A percentile compares a stretch with the other conserved stretches of the same genome.
phyloP scores from a whole-genome alignment of 2,797 vertebrate species.

The Gallirallus australis region DNA sequence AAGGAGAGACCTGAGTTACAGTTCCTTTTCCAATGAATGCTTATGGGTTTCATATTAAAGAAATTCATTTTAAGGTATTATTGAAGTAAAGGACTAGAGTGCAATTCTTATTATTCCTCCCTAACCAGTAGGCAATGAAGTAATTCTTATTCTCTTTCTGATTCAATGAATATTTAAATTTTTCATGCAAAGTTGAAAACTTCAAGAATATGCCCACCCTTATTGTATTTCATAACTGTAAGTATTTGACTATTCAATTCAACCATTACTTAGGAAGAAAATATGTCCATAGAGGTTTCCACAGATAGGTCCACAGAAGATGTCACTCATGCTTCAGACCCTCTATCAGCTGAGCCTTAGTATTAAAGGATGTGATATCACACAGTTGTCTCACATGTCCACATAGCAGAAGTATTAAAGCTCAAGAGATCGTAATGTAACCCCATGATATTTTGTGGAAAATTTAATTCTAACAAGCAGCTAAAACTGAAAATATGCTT shows the following conservation, averaged over 20 bases:
- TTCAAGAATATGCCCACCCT: neutral
- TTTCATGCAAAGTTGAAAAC: neutral
- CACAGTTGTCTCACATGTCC: neutral
- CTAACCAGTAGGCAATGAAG: neutral
- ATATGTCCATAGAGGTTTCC: neutral
- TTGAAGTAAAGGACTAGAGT: neutral
- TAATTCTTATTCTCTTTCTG: neutral
- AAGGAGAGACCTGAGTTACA: neutral
- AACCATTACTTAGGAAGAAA: neutral
- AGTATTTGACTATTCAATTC: neutral
- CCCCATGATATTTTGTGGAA: neutral
- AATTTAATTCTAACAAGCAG: neutral
- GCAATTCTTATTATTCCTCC: slow-evolving; percentile 7
- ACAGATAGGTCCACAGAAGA: neutral
- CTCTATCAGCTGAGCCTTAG: neutral
- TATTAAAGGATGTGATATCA: neutral
- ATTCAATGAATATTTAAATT: slow-evolving; percentile 23
- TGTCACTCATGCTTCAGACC: neutral
- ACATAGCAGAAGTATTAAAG: neutral
- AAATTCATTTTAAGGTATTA: neutral
- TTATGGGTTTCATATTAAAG: neutral
- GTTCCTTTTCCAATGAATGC: neutral
- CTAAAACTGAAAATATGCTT: neutral
- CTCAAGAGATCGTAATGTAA: neutral
- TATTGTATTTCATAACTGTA: neutral